Conservation (phyloP, 2,888 invertebrate genomes). For the Athalia rosae region DNA sequence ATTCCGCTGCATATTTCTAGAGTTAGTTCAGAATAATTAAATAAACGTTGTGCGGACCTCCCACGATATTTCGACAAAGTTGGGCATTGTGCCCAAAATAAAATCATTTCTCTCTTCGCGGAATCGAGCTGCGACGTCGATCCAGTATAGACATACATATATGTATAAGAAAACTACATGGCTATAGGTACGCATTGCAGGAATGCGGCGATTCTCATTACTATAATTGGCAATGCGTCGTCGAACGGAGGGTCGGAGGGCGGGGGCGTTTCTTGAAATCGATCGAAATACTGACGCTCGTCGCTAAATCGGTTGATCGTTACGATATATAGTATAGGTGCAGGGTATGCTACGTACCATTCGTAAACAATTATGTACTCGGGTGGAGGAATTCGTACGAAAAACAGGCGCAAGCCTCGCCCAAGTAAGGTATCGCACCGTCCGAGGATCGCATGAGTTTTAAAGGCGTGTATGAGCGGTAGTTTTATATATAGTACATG, state of each 20-base stretch:
- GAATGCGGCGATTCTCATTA: conserved; percentile 26
- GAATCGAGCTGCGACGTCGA: too few relatives aligned
- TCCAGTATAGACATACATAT: too few relatives aligned
- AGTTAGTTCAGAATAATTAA: neutral
- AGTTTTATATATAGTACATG: too few relatives aligned
- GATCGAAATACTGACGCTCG: conserved; percentile 34
- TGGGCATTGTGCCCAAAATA: conserved; percentile 17
- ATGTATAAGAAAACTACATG: neutral
- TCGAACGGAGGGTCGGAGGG: neutral
- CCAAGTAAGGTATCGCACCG: conserved; percentile 1
- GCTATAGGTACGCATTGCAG: neutral
- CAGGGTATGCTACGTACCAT: neutral
- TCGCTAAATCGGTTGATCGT: conserved; percentile 17
- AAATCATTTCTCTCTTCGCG: conserved; percentile 30
- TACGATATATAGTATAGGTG: neutral
- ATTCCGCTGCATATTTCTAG: too few relatives aligned
- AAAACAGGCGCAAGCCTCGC: neutral
- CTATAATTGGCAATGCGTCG: conserved; percentile 35
- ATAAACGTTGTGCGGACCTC: conserved; percentile 12
- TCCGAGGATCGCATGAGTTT: too few relatives aligned
- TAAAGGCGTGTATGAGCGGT: too few relatives aligned
- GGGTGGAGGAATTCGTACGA: neutral
- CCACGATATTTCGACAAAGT: conserved; percentile 7
- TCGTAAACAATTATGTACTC: conserved; percentile 19
- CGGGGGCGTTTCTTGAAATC: conserved; percentile 38